phyloP scores from a whole-genome alignment of 2,888 invertebrate species.

The Folsomia manolachei region DNA sequence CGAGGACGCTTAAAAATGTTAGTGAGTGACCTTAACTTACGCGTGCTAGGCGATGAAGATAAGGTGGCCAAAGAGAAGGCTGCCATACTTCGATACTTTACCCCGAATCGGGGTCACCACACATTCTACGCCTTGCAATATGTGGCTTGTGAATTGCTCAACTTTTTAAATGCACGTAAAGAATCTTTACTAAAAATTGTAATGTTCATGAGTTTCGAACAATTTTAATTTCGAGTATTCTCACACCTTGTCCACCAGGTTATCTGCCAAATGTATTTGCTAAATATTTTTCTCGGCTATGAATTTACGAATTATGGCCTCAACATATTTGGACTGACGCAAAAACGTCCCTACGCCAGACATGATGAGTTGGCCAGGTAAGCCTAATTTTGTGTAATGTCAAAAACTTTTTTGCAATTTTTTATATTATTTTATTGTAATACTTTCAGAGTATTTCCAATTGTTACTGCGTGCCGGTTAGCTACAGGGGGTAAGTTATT shows the following conservation, averaged over 20 bases:
- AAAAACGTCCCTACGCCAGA: constrained; percentile 36
- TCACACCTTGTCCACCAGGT: no score
- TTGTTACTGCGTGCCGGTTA: constrained; percentile 38
- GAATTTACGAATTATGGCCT: constrained; percentile 36
- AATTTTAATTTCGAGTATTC: no score
- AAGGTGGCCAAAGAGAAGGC: constrained; percentile 33
- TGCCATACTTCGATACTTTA: constrained; percentile 37
- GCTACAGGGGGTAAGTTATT: constrained; percentile 32
- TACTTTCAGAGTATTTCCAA: no score
- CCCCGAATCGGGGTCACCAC: constrained; percentile 34
- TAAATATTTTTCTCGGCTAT: constrained; percentile 36
- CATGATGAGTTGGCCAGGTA: constrained; percentile 32
- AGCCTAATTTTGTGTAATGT: no score
- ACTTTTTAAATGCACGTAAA: constrained; percentile 28
- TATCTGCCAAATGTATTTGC: constrained; percentile 31
- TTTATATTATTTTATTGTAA: no score
- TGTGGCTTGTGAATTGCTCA: constrained; percentile 33
- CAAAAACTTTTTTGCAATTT: no score
- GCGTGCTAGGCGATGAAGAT: constrained; percentile 29
- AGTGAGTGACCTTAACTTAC: constrained; percentile 15
- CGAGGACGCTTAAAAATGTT: constrained; percentile 37
- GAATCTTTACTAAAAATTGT: no score
- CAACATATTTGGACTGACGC: constrained; percentile 26
- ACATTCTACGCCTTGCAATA: constrained; percentile 32
- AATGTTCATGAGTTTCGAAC: no score